These are phyloP conservation scores for Melikaiella ostensackeni DNA, from an alignment of 2,888 invertebrate genomes.

Conservation along the genomic window DNA sequence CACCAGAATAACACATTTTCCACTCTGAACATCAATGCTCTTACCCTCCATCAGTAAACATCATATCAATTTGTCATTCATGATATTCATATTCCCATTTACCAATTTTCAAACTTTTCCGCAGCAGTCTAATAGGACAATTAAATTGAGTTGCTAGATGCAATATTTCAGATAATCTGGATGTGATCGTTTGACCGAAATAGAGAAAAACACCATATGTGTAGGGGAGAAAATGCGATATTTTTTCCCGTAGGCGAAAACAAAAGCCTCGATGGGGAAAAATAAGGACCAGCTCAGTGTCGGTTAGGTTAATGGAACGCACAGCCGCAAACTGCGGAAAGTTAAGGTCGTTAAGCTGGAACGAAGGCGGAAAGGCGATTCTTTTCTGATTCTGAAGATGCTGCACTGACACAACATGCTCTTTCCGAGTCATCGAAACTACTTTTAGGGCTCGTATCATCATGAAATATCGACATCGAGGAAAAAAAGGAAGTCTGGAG, in stretches of 20 bases:
- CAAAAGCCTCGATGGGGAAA: slow-evolving; percentile 8
- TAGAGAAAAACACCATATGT: background rate
- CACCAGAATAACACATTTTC: too few species aligned
- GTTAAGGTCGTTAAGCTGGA: slow-evolving; percentile 59
- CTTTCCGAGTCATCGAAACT: slow-evolving; percentile 18
- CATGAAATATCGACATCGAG: background rate
- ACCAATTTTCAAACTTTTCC: background rate
- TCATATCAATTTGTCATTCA: too few species aligned
- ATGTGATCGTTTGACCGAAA: background rate
- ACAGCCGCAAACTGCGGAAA: slow-evolving; percentile 62
- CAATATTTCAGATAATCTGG: slow-evolving; percentile 1
- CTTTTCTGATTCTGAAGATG: slow-evolving; percentile 47
- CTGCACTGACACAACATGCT: background rate
- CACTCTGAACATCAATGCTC: too few species aligned
- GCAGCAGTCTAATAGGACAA: background rate
- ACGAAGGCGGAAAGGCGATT: slow-evolving; percentile 54
- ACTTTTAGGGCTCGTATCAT: slow-evolving; percentile 2
- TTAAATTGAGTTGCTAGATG: background rate
- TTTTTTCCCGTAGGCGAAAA: background rate
- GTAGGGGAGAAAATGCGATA: background rate
- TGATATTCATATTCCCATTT: too few species aligned
- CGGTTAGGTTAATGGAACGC: slow-evolving; percentile 65
- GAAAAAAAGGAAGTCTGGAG: background rate
- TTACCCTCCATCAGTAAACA: too few species aligned
- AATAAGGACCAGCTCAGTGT: slow-evolving; percentile 30